Base-by-base conservation (phyloP, 2,113 vertebrate species). In the Hypocryptadius cinnamomeus region DNA sequence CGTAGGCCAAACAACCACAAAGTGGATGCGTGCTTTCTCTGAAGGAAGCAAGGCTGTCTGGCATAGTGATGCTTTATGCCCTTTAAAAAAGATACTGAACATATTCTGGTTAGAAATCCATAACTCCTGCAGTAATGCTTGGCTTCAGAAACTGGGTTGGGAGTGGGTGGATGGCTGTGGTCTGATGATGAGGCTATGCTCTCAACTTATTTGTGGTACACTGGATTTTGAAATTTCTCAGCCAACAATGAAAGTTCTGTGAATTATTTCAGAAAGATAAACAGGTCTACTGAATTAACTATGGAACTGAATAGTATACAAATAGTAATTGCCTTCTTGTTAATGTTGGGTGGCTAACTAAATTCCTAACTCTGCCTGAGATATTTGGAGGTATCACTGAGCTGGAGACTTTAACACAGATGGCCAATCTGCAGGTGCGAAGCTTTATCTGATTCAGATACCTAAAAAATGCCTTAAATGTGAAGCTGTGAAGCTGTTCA, bases 151-250 rank as follows among this genome's bases (percentile, higher is more conserved):
- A 73, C 42, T 42, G 35, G 35, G 39, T 73, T 89, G 79, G 42
- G 25, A 60, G 28, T 10, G 28, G 40, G 79, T 85, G 65, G 37
- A 31, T 40, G 7, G 42, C 65, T 84, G 61, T 90, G 69, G 68
- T 64, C 44, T 81, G 37, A 45, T 0, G 2, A 40, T 89, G 64
- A 78, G 56, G 47, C 33, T 71, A 0, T 78, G 72, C 61, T 87
- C n/a, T 60, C 51, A 11, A 10, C 4, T 0, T 65, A 18, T 37
- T 64, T 82, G 73, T 56, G 69, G 21, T 56, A 11, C 0, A 0
- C 35, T 85, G 91, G 37, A 74, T 87, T 94, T 79, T 74, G 73
- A 60, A 87, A 61, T 39, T 60, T 93, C 39, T 47, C 27, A 76
- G 51, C 60, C 73, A 89, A 15, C 37, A 37, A 4, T 48, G 48